These are phyloP conservation scores for Pteropus rufus DNA, from an alignment of 2,797 vertebrate genomes.

Conservation along the genomic window DNA sequence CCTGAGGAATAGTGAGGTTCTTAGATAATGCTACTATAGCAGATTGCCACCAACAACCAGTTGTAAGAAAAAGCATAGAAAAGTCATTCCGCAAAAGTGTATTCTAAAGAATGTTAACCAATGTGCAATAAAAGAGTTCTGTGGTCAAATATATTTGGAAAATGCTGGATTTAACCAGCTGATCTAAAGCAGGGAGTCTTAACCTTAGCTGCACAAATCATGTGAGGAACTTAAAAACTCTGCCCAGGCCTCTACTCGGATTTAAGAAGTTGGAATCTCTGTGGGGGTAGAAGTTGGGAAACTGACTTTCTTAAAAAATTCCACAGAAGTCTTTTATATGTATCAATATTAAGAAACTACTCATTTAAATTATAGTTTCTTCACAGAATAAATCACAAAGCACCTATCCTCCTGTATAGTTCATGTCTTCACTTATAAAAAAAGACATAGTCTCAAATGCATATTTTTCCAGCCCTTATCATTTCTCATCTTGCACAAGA, in stretches of 20 bases:
- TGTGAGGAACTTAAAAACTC: slow-evolving; percentile 1
- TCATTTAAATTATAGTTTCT: neutral
- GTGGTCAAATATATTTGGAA: neutral
- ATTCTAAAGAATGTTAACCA: neutral
- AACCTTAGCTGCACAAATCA: neutral
- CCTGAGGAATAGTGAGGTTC: neutral
- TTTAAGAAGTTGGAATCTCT: neutral
- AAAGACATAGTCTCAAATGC: neutral
- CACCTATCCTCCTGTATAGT: neutral
- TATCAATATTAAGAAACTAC: neutral
- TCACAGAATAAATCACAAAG: neutral
- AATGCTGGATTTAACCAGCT: slow-evolving; percentile 7
- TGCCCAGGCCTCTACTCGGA: neutral
- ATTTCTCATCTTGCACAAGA: neutral
- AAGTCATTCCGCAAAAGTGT: neutral
- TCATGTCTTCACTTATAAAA: neutral
- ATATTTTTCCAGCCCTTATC: neutral
- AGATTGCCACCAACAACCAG: neutral
- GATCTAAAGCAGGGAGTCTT: neutral
- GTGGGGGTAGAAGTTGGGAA: neutral
- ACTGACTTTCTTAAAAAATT: neutral
- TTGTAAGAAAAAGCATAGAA: neutral
- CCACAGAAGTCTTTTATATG: neutral
- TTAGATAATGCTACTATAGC: neutral
- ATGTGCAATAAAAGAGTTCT: neutral